phyloP scores from a whole-genome alignment of 2,113 vertebrate genomes.

The Thalassoma bifasciatum region DNA sequence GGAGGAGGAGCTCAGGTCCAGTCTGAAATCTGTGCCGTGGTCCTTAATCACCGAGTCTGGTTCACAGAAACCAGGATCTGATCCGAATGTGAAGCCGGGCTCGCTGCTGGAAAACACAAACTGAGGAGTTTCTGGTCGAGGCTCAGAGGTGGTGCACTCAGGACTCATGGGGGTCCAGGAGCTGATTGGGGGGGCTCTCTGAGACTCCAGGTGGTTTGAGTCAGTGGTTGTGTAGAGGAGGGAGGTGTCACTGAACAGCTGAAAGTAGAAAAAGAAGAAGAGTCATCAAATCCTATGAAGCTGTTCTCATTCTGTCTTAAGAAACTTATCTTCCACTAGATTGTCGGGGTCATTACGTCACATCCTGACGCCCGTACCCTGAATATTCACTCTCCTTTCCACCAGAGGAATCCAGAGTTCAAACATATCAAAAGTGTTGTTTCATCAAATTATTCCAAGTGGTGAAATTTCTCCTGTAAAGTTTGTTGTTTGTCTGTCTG shows the following conservation, averaged over 20 bases:
- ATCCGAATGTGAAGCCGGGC: constrained; percentile 27
- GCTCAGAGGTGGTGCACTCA: no score
- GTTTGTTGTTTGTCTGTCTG: no score
- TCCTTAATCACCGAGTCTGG: constrained; percentile 1
- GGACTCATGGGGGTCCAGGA: constrained; percentile 16
- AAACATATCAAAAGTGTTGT: no score
- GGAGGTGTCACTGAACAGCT: constrained; percentile 91
- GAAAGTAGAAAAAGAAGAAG: constrained; percentile 27
- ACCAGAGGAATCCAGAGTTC: no score
- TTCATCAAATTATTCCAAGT: no score
- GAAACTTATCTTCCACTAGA: no score
- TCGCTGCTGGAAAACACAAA: constrained; percentile 11
- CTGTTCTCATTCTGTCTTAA: no score
- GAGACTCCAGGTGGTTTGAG: constrained; percentile 46
- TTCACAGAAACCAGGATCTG: constrained; percentile 10
- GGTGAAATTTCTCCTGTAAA: no score
- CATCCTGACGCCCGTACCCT: no score
- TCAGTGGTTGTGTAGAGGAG: constrained; percentile 77
- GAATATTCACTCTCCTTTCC: no score
- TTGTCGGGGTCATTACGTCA: no score
- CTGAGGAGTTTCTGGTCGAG: neutral
- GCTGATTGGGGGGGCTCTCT: neutral
- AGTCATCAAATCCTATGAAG: no score
- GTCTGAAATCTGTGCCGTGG: constrained; percentile 16
- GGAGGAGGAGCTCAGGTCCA: constrained; percentile 28